Evolutionary conservation across 1,140 invertebrate genomes (phyloP), one percentile per base, ranked within the genome.

Genomic region (Meloidogyne exigua): DNA sequence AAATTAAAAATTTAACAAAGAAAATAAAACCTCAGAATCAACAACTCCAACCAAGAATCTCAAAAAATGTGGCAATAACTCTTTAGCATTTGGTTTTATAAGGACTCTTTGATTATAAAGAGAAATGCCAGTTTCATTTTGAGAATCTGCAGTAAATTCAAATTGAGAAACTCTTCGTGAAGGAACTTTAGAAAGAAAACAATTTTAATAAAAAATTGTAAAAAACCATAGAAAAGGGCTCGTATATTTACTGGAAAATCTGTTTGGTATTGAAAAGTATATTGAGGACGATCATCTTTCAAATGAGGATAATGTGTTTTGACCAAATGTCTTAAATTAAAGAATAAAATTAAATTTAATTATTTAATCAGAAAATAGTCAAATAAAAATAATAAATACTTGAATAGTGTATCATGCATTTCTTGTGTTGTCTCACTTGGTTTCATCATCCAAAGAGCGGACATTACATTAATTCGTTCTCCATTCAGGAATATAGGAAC

Each of bases 401-500:
- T 78, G 76, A 90, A 91, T 87, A 98, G 98, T 80, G 96, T 93
- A 44, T 91, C 90, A 84, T 98, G 95, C 88, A 95, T 92, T 70
- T 95, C 92, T 15, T 90, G 87, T 2, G 91, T 93, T 0, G 97
- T 91, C 82, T 93, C 91, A 89, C 94, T 96, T 0, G 94, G 92
- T 79, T 97, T 93, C 89, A 93, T 91, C 81, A 95, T 90, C 95
- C 96, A 98, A 11, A 98, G 85, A 0, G 95, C 94, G 91, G 96
- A 88, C 66, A 95, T 91, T 42, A 91, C 91, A 88, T 96, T 96
- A 0, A 92, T 91, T 88, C 91, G 91, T 83, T 93, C 92, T 44
- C 93, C 93, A 90, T 98, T 97, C 2, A 98, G 88, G 84, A 91
- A 92, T 84, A 98, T 95, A 0, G 95, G 94, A 85, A 92, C 93